A percentile compares a stretch with the other conserved stretches of the same genome.
These are phyloP conservation scores for Scolanthus callimorphus DNA, from an alignment of 92 coral and sea anemone species.

Conservation along the genomic window DNA sequence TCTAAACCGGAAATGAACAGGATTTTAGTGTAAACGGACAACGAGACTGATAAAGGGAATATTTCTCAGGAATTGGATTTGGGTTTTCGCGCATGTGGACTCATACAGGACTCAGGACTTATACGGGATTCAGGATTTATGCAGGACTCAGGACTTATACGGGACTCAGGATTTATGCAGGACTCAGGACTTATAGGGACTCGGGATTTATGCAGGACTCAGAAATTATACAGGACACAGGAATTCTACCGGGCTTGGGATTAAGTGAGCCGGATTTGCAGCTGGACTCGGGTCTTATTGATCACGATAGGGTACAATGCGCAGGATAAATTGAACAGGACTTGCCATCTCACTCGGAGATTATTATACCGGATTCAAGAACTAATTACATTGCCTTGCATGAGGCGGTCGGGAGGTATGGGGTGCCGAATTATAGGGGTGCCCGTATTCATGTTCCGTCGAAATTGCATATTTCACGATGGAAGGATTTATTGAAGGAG, in stretches of 20 bases:
- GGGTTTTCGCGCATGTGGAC: not conserved
- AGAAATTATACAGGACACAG: not conserved
- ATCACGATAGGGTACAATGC: too few species aligned
- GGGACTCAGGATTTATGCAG: too few species aligned
- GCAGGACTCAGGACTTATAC: too few species aligned
- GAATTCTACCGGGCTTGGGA: not conserved
- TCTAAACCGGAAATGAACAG: too few species aligned
- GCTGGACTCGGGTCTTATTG: too few species aligned
- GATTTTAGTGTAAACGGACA: too few species aligned
- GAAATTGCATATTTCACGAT: conserved; percentile 7
- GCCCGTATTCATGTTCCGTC: conserved; percentile 6
- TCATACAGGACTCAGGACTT: not conserved
- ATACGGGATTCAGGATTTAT: too few species aligned
- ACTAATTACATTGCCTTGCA: not conserved
- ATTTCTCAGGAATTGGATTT: too few species aligned
- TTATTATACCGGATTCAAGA: too few species aligned
- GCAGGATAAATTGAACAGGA: too few species aligned
- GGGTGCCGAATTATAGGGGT: not conserved
- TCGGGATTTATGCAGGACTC: not conserved
- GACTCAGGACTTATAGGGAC: not conserved
- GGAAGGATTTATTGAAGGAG: not conserved
- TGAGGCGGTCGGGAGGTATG: not conserved
- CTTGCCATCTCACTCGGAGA: too few species aligned
- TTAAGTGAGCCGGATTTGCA: too few species aligned
- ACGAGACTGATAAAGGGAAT: not conserved